phyloP scores from a whole-genome alignment of 2,888 invertebrate species.

The Euzophera pinguis region DNA sequence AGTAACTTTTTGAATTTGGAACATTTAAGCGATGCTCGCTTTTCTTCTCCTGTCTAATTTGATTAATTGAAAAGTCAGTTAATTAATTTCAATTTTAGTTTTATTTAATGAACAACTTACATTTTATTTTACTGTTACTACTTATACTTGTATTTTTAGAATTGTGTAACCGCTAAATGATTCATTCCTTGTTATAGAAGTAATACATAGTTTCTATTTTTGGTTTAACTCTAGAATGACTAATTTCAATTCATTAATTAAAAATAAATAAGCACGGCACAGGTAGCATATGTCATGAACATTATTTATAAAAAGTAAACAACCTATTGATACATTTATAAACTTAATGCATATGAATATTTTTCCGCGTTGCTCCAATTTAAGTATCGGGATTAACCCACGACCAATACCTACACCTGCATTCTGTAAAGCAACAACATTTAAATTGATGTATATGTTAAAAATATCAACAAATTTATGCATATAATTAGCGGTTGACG shows the following conservation, averaged over 20 bases:
- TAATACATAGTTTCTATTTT: background rate
- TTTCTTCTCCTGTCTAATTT: conserved; percentile 33
- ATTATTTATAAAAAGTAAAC: background rate
- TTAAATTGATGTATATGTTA: conserved; percentile 36
- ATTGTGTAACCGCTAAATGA: background rate
- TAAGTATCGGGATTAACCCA: background rate
- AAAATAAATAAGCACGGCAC: background rate
- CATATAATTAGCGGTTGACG: conserved; percentile 26
- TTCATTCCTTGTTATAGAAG: background rate
- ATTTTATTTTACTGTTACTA: background rate
- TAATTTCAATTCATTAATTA: conserved; percentile 2
- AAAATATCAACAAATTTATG: background rate
- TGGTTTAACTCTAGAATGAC: background rate
- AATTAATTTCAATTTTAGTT: background rate
- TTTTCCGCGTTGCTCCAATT: background rate
- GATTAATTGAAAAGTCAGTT: conserved; percentile 23
- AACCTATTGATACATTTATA: too few species aligned
- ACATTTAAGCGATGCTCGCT: conserved; percentile 31
- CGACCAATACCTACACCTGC: conserved; percentile 20
- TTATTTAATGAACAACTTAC: background rate
- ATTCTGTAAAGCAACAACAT: conserved; percentile 54
- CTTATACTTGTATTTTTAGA: background rate
- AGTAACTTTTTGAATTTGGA: conserved; percentile 41
- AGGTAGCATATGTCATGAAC: background rate
- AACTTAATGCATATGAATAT: background rate